These are phyloP conservation scores for Phoxinus phoxinus DNA, from an alignment of 2,113 vertebrate genomes.

Conservation along the genomic window DNA sequence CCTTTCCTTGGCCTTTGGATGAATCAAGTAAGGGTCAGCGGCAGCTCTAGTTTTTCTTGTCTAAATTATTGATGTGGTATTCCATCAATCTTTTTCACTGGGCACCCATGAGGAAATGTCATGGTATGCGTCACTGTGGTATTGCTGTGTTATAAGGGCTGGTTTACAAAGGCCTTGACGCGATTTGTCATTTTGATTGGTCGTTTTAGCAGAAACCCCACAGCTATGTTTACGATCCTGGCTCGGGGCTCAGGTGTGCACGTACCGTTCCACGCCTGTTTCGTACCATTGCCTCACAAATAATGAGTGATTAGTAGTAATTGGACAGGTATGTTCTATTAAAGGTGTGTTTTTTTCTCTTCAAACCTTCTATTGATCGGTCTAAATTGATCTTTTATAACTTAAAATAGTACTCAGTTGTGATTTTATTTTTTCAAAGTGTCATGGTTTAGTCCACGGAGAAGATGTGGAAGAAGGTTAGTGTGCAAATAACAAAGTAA, in stretches of 20 bases:
- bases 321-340: conserved; percentile 11
- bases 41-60: conserved; percentile 41
- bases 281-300: conserved; percentile 34
- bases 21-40: conserved; percentile 31
- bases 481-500: too few species aligned
- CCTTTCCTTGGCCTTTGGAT: conserved; percentile 39
- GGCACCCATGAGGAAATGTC: conserved; percentile 46
- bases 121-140: conserved; percentile 45
- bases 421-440: neutral
- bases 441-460: too few species aligned
- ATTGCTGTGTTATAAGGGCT: conserved; percentile 45
- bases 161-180: conserved; percentile 16
- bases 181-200: conserved; percentile 55
- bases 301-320: conserved; percentile 17
- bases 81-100: conserved; percentile 51
- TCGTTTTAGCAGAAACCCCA: conserved; percentile 38
- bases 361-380: neutral
- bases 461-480: too few species aligned
- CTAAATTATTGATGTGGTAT: conserved; percentile 48
- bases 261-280: neutral
- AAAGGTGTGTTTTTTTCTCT: conserved; percentile 25
- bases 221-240: conserved; percentile 28
- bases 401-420: neutral
- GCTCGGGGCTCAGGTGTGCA: conserved; percentile 41
- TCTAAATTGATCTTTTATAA: neutral